Evolutionary conservation across 2,888 invertebrate genomes (phyloP), one percentile per base, ranked within the genome.

Genomic region (Aporophyla lueneburgensis): DNA sequence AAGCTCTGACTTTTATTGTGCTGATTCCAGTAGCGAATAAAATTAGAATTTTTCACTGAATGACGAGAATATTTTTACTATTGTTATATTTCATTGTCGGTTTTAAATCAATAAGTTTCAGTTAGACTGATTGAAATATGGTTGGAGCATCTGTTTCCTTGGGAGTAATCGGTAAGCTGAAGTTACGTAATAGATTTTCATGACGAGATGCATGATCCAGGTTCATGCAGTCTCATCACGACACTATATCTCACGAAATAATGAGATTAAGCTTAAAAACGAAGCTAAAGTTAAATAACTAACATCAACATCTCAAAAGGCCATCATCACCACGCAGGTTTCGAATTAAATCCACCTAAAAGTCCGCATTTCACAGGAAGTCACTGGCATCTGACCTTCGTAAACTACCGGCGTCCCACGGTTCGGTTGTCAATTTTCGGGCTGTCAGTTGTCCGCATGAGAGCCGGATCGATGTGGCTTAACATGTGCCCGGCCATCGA

Each of bases 1-100:
- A 81, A 89, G 71, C 63, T 76, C 56, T 70, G 68, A 73, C 63
- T 74, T 71, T 49, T 40, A 69, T 71, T 83, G 62, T 75, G 27
- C 49, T 43, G 61, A 40, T 79, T 72, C 46, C 24, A 62, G 67
- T 49, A 16, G 19, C 51, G 46, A 71, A 53, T 65, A 19, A 67
- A 56, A 59, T 61, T n/a, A 46, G 21, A 59, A 10, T 67, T 43
- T 69, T 58, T 53, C 14, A 53, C 27, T 58, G 71, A 77, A 40
- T 49, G 24, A 40, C 27, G 19, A 33, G 40, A 51, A 43, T 49
- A 16, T 71, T 70, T 62, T 83, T 43, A 40, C 3, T 54, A 53
- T 58, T 53, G 19, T 24, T 49, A 27, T 16, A 40, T 67, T 61
- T 14, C 3, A 51, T 21, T 7, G 56, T 58, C 46, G 33, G 53